phyloP scores from a whole-genome alignment of 2,888 invertebrate genomes.

The Leptinotarsa tumamoca region DNA sequence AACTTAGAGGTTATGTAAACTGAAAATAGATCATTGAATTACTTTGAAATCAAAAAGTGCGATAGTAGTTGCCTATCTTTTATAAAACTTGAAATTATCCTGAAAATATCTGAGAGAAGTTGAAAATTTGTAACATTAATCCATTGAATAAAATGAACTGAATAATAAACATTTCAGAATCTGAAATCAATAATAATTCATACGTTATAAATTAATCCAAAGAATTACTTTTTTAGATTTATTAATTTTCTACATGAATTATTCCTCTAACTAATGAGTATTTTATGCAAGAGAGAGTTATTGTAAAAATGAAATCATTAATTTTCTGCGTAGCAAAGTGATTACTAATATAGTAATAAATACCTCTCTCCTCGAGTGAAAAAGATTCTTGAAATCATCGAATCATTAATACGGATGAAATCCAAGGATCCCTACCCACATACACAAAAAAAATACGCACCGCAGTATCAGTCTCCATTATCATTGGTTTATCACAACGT shows the following conservation, averaged over 20 bases:
- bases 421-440: not conserved
- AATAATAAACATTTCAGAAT: too few species aligned
- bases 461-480: conserved; percentile 55
- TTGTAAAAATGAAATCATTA: conserved; percentile 9
- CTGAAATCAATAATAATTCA: not conserved
- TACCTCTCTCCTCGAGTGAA: conserved; percentile 20
- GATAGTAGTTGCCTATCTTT: too few species aligned
- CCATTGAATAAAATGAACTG: too few species aligned
- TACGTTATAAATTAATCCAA: not conserved
- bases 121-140: too few species aligned
- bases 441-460: conserved; percentile 48
- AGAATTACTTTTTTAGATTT: not conserved
- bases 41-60: not conserved
- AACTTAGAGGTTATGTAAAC: not conserved
- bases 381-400: conserved; percentile 14
- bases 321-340: conserved; percentile 24
- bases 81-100: too few species aligned
- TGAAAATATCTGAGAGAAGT: too few species aligned
- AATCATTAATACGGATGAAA: not conserved
- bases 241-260: conserved; percentile 7
- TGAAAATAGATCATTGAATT: not conserved
- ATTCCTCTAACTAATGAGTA: conserved; percentile 4
- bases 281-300: conserved; percentile 2
- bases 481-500: conserved; percentile 35
- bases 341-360: conserved; percentile 16